These are phyloP conservation scores for Romanogobio albipinnatus DNA, from an alignment of 2,113 vertebrate genomes.

Conservation along the genomic window DNA sequence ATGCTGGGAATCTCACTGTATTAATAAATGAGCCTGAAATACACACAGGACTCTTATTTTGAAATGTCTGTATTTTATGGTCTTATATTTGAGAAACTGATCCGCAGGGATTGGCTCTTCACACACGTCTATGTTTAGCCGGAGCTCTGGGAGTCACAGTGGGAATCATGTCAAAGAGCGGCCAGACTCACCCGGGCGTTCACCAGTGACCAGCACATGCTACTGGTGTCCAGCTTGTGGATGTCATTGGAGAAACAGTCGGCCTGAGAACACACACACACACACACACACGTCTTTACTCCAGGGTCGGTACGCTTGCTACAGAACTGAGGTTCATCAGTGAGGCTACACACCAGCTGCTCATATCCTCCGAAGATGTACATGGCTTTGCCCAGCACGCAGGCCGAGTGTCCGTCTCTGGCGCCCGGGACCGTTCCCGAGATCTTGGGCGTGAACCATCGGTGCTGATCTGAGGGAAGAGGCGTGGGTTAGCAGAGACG, in stretches of 20 bases:
- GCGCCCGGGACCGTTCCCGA: constrained; percentile 92
- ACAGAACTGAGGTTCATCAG: not conserved
- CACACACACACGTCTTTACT: not conserved
- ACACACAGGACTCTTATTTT: no score
- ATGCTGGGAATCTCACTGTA: no score
- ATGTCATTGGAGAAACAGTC: constrained; percentile 99
- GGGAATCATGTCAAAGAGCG: no score
- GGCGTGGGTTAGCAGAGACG: not conserved
- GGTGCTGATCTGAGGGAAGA: constrained; percentile 80
- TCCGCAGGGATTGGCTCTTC: no score
- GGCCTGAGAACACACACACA: constrained; percentile 76
- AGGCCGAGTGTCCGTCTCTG: constrained; percentile 94
- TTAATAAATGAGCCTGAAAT: no score
- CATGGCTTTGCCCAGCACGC: constrained; percentile 91
- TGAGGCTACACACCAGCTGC: constrained; percentile 79
- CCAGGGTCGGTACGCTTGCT: no score
- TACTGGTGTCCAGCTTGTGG: constrained; percentile 92
- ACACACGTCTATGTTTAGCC: no score
- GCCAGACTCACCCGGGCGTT: constrained; percentile 84
- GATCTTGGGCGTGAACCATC: constrained; percentile 92
- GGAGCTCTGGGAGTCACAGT: no score
- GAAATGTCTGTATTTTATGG: no score
- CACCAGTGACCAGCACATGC: constrained; percentile 92
- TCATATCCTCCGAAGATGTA: constrained; percentile 98
- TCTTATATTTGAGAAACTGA: no score